Evolutionary conservation across 2,888 invertebrate species (phyloP), one percentile per base, ranked within the genome.

Genomic region (Acrocyrtus sp.): DNA sequence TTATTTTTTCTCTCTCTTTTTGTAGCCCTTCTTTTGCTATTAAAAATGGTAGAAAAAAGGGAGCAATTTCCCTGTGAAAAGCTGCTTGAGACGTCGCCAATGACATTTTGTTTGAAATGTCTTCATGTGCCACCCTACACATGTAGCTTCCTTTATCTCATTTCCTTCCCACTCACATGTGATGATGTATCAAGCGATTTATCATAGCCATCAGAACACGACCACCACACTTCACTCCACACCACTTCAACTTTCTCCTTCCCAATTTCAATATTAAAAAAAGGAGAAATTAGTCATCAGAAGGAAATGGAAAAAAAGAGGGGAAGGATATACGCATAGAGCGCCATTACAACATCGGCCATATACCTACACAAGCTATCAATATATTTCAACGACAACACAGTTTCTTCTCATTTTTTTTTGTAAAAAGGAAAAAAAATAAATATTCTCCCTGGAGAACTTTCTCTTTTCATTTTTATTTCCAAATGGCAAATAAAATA

Each of bases 91-190:
- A 45, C n/a, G 45, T 17, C 15, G 45, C 26, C 39, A 62, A 62
- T 34, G 34, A 34, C 34, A 34, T 34, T 34, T 62, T 50, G 62
- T n/a, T 17, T 51, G 47, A 47, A 62, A 39, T 50, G 51, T 48
- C 24, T 50, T 41, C 6, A 34, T 34, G 12, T 34, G 34, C 34
- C 34, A 34, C 34, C 34, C 34, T 34, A 5, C 6, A 34, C n/a
- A n/a, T n/a, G n/a, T n/a, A n/a, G n/a, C n/a, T n/a, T n/a, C n/a
- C n/a, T n/a, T n/a, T n/a, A n/a, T n/a, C n/a, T n/a, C n/a, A n/a
- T n/a, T n/a, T n/a, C n/a, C n/a, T n/a, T n/a, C n/a, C n/a, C n/a
- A n/a, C n/a, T n/a, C n/a, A n/a, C 12, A 34, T 34, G 34, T 34
- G 34, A 34, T 34, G 34, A 34, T 34, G n/a, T n/a, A 34, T 34